phyloP scores from a whole-genome alignment of 2,888 invertebrate species.

The Lottia scabra region DNA sequence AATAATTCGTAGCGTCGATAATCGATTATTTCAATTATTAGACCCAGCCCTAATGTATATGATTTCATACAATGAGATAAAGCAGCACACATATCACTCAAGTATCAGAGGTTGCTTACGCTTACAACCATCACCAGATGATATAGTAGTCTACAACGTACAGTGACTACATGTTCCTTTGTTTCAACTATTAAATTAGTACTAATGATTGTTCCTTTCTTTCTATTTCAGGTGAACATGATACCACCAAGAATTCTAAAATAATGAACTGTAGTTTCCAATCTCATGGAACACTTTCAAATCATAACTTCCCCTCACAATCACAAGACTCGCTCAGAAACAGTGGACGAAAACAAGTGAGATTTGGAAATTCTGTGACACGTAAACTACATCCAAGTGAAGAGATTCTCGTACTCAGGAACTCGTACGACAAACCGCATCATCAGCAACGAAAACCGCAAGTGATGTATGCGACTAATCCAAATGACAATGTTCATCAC shows the following conservation, averaged over 20 bases:
- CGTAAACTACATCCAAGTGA: background rate
- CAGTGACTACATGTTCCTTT: too few species aligned
- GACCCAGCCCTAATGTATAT: too few species aligned
- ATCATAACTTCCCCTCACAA: too few species aligned
- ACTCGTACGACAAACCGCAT: background rate
- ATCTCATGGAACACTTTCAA: background rate
- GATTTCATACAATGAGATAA: too few species aligned
- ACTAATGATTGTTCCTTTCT: too few species aligned
- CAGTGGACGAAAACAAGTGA: constrained; percentile 35
- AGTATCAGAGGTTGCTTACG: too few species aligned
- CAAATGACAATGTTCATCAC: background rate
- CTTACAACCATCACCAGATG: too few species aligned
- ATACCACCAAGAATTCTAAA: background rate
- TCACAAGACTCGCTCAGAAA: background rate
- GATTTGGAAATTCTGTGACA: constrained; percentile 28
- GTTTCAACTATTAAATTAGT: too few species aligned
- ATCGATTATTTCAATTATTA: too few species aligned
- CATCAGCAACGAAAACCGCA: background rate
- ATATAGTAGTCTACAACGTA: too few species aligned
- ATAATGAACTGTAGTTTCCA: background rate
- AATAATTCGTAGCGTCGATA: too few species aligned
- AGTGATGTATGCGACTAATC: background rate
- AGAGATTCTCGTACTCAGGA: background rate
- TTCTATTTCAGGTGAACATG: background rate
- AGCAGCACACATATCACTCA: too few species aligned